Evolutionary conservation across 2,797 vertebrate genomes (phyloP), one percentile per base, ranked within the genome.

Genomic region (Anomalospiza imberbis): DNA sequence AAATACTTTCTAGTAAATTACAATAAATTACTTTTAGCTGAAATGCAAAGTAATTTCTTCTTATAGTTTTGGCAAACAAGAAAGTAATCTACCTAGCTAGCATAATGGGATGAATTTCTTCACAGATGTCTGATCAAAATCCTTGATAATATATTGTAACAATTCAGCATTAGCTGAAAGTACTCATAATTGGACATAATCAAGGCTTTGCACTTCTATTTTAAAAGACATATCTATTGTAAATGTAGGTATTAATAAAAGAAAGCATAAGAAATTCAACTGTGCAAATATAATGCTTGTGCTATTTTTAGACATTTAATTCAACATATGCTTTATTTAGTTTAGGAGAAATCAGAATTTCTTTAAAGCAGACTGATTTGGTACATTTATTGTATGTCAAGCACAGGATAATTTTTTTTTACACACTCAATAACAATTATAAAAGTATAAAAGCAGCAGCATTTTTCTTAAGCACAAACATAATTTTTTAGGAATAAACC

Each of bases 91-190:
- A 93, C 21, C 38, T 54, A 63, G 57, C 9, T 47, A 86, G 66
- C 65, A 55, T 38, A 89, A 89, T 5, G 5, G 34, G 24, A 93
- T 87, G 34, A 17, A 54, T 76, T 55, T 94, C 72, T 90, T 89
- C 82, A 95, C 73, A 83, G 55, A 83, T 32, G 62, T 91, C 25
- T 78, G 75, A 88, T 42, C 62, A 70, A 93, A 87, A 94, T 82
- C 71, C 28, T 82, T 84, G 48, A 79, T 36, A 88, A 93, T 51
- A 82, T 60, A 88, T 15, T 60, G 34, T 81, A 90, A 67, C 13
- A 67, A 83, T 84, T 74, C 32, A 87, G 91, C 73, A 71, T 78
- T 79, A 89, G 40, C 70, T 77, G 29, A 67, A 17, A 77, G 75
- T 60, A 31, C 15, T 54, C 31, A 79, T 32, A 79, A 53, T 17